These are phyloP conservation scores for Enteromius thamalakanensis DNA, from an alignment of 2,797 vertebrate species.

Conservation along the genomic window DNA sequence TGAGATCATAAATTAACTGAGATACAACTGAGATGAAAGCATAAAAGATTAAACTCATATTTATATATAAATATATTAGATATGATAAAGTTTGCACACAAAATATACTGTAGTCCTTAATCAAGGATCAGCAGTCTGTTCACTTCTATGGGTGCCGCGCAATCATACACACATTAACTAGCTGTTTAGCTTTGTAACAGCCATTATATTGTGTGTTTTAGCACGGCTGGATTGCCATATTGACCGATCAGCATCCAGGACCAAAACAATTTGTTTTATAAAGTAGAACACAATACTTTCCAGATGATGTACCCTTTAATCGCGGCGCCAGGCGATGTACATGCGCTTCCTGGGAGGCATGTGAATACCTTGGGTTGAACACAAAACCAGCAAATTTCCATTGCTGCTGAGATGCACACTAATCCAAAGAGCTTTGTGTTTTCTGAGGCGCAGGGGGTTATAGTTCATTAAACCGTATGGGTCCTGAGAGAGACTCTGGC, in stretches of 20 bases:
- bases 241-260: conserved; percentile 1
- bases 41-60: background rate
- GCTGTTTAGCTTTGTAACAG: background rate
- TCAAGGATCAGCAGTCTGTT: background rate
- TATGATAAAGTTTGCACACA: background rate
- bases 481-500: conserved; percentile 54
- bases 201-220: conserved; percentile 13
- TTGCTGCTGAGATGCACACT: conserved; percentile 25
- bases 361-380: background rate
- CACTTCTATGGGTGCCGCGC: background rate
- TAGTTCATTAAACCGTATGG: conserved; percentile 62
- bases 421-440: conserved; percentile 48
- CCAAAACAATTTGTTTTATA: background rate
- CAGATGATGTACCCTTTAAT: background rate
- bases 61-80: background rate
- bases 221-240: background rate
- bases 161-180: background rate
- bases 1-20: background rate
- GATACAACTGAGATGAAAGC: background rate
- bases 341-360: background rate
- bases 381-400: conserved; percentile 25
- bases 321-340: background rate
- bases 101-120: background rate
- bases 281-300: conserved; percentile 9
- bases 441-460: conserved; percentile 50